Percentiles rank a stretch among this genome's conserved stretches.
phyloP scores from a whole-genome alignment of 2,888 invertebrate genomes.

The Hyposoter didymator region DNA sequence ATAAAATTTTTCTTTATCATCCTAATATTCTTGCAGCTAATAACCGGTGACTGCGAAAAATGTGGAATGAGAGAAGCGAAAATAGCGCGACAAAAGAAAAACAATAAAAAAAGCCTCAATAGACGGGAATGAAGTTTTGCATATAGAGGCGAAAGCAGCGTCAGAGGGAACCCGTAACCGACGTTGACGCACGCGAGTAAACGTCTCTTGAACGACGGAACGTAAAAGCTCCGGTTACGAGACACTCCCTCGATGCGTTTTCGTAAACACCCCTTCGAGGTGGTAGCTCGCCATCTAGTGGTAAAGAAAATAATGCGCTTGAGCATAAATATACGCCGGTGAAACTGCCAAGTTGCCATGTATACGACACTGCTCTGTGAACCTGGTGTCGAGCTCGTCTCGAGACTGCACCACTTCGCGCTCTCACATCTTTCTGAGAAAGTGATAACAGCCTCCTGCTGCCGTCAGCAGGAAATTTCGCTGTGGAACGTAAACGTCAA shows the following conservation, averaged over 20 bases:
- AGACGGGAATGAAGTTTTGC: neutral
- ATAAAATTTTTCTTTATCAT: no score
- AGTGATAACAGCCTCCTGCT: constrained; percentile 67
- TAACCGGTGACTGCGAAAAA: neutral
- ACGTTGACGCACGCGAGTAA: constrained; percentile 36
- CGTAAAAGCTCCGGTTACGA: constrained; percentile 66
- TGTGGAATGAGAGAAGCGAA: neutral
- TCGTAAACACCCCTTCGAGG: constrained; percentile 58
- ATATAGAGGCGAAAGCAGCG: neutral
- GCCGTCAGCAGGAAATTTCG: constrained; percentile 57
- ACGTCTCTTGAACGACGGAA: constrained; percentile 41
- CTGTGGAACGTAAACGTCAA: constrained; percentile 48
- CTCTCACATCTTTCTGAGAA: constrained; percentile 62
- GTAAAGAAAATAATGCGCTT: constrained; percentile 61
- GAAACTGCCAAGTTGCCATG: constrained; percentile 59
- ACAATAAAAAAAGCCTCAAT: constrained; percentile 5
- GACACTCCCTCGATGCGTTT: constrained; percentile 63
- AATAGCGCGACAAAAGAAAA: constrained; percentile 14
- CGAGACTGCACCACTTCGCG: constrained; percentile 63
- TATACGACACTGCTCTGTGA: constrained; percentile 19
- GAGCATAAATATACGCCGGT: constrained; percentile 65
- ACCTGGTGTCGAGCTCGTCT: constrained; percentile 54
- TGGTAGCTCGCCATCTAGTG: constrained; percentile 17
- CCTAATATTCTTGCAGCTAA: no score
- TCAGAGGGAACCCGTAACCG: constrained; percentile 18